Base-by-base conservation (phyloP, 2,888 invertebrate genomes). In the Asteroscopus sphinx region DNA sequence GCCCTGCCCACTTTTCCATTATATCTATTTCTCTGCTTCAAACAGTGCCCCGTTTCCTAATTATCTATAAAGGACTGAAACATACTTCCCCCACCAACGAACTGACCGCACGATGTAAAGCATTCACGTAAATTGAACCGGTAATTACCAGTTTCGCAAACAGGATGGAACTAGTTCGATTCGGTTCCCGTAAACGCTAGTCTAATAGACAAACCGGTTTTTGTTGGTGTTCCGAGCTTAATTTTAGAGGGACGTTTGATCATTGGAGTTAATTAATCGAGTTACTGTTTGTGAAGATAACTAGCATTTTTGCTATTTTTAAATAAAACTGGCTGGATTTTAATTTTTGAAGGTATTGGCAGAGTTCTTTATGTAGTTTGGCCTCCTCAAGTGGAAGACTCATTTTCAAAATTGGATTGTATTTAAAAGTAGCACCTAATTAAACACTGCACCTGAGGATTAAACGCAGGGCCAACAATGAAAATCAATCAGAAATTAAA, bases 131-230 rank as follows among this genome's bases (percentile, higher is more conserved):
- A 65, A 77, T 72, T 68, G 67, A 76, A 73, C 79, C 56, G 60
- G 81, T 80, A 83, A 82, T 83, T 83, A 83, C 77, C 67, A 72
- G 68, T 71, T 73, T 62, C 49, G 58, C 72, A 80, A 82, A 81
- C 71, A 68, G 68, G 70, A 74, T 73, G 68, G 52, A 75, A 74
- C 74, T 51, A 49, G 78, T 71, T 76, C 61, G 74, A 71, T 72
- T 69, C 67, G 55, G 68, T 62, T 76, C 67, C 65, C 59, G 70
- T 74, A 75, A 76, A 58, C 62, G 68, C 33, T 61, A 56, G 52
- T 68, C 70, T 76, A 77, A 76, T 76, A 56, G 54, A 59, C 45
- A 16, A 26, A 51, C 44, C 36, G 28, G 70, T 70, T 67, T 70
- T 67, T 70, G 67, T 49, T 41, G 58, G 70, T 47, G 42, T 57